phyloP scores from a whole-genome alignment of 2,888 invertebrate genomes.

The Hylaea fasciaria region DNA sequence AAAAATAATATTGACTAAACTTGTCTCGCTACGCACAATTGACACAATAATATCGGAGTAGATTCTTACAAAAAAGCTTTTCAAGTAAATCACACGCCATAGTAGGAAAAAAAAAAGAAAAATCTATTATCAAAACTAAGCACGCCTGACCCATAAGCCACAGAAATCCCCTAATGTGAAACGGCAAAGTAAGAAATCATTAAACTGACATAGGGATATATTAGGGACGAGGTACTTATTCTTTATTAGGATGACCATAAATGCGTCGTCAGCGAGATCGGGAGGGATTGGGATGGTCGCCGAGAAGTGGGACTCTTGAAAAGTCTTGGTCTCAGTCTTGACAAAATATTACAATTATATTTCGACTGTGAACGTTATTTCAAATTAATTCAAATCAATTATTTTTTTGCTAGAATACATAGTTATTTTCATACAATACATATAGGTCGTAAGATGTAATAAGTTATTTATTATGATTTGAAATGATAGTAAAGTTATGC shows the following conservation, averaged over 20 bases:
- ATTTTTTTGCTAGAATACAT: no score
- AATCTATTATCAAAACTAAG: constrained; percentile 30
- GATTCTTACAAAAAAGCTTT: background rate
- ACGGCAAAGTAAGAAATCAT: constrained; percentile 53
- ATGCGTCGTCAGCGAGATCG: constrained; percentile 55
- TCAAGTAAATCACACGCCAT: no score
- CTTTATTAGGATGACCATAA: constrained; percentile 63
- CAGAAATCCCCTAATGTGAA: constrained; percentile 42
- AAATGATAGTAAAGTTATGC: no score
- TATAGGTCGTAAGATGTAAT: no score
- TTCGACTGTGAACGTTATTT: no score
- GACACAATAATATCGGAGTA: no score
- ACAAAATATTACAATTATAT: no score
- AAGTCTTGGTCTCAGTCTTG: constrained; percentile 5
- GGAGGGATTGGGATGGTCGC: constrained; percentile 30
- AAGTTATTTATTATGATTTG: no score
- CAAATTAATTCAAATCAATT: no score
- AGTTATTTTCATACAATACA: no score
- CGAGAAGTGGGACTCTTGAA: background rate
- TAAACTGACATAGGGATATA: constrained; percentile 58
- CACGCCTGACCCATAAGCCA: constrained; percentile 24
- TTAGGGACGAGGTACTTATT: constrained; percentile 53
- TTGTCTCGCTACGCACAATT: no score
- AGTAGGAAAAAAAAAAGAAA: constrained; percentile 2
- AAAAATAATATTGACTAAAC: no score